Evolutionary conservation across 2,888 invertebrate species (phyloP).

Genomic region (Seira sanloemensis): DNA sequence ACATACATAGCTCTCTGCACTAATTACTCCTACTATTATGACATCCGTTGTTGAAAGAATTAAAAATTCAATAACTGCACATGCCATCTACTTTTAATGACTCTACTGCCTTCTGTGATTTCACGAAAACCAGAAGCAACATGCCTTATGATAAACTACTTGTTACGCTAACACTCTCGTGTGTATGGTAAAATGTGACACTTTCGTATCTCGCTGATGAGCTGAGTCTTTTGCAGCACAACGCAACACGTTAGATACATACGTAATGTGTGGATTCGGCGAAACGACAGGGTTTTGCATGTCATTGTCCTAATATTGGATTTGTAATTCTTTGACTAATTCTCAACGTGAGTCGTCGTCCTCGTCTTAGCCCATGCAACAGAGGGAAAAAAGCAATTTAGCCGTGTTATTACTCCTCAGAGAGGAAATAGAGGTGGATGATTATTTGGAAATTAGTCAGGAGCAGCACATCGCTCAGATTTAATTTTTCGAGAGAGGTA

Average conservation of each 20-base stretch:
- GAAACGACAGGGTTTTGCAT: conserved; percentile 25
- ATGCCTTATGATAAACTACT: conserved; percentile 15
- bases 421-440: background rate
- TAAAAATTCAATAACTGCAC: conserved; percentile 58
- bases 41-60: conserved; percentile 63
- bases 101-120: conserved; percentile 3
- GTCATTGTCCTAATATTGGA: conserved; percentile 48
- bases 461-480: background rate
- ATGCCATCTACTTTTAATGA: conserved; percentile 23
- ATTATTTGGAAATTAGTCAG: conserved; percentile 1
- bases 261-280: conserved; percentile 23
- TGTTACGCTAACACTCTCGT: conserved; percentile 21
- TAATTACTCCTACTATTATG: conserved; percentile 60
- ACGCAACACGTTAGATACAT: too few species aligned
- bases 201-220: conserved; percentile 33
- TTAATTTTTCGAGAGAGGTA: background rate
- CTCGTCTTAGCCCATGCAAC: background rate
- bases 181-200: background rate
- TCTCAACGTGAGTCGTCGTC: background rate
- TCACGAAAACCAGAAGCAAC: background rate
- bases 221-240: conserved; percentile 49
- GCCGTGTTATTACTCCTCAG: conserved; percentile 1
- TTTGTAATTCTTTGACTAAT: background rate
- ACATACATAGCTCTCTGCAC: conserved; percentile 52
- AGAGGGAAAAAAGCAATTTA: background rate